Base-by-base conservation (phyloP, 2,113 vertebrate genomes). In the Danionella cerebrum region DNA sequence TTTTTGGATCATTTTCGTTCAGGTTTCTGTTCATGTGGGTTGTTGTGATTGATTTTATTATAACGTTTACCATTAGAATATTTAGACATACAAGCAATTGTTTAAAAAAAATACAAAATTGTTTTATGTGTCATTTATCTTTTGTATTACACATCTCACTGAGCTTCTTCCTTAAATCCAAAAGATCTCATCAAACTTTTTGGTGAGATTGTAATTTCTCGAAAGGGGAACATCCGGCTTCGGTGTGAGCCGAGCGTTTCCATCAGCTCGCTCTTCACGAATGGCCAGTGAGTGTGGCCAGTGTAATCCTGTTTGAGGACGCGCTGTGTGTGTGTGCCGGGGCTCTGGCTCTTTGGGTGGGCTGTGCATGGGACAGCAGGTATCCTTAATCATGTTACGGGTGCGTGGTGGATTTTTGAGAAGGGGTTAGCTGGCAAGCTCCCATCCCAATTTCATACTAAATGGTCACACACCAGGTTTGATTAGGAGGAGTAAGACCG, bases 371-470 rank as follows among this genome's bases (percentile, higher is more conserved):
- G 68, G 68, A 71, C 73, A 75, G 73, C 73, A 71, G 73, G 73
- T 67, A 70, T 60, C 68, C 55, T 71, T 75, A 75, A 75, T 75
- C 73, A 75, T 25, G 50, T 75, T 75, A 75, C 41, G 47, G 41
- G 59, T 50, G 25, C 6, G 45, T 21, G 57, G 35, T 52, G 52
- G 14, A 39, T 13, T 38, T 24, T 65, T 27, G 13, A n/a, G 13
- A 35, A 31, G 51, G 16, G 36, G 35, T 21, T 33, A 16, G 69
- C 68, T 72, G 74, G 70, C 70, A 69, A 41, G 60, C 65, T 53
- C 64, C 65, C 74, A 72, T 69, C 52, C 74, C 74, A 76, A 69
- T 76, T 76, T 76, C 74, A 76, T 76, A 76, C 60, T 54, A 50
- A 69, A 72, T 54, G 74, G 38, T 67, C 65, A 53, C 74, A 76